These are phyloP conservation scores for Sterna hirundo DNA, from an alignment of 2,113 vertebrate species.

Conservation along the genomic window DNA sequence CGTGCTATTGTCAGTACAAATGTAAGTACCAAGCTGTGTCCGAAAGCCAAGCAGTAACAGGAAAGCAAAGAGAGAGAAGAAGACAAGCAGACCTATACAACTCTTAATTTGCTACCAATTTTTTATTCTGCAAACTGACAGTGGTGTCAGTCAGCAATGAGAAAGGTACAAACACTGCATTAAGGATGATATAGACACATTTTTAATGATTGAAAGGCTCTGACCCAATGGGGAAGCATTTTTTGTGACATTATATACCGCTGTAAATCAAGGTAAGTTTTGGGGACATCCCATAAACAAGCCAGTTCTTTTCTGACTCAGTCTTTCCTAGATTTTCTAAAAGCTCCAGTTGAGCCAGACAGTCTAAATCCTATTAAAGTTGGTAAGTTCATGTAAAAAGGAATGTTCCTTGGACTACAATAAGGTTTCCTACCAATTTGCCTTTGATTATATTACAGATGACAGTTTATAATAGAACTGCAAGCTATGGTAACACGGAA, in stretches of 20 bases:
- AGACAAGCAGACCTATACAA: neutral
- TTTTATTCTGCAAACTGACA: neutral
- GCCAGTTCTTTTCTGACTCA: neutral
- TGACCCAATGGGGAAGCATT: neutral
- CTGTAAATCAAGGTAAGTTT: neutral
- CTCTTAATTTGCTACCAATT: neutral
- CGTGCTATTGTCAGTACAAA: neutral
- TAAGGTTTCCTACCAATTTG: slow-evolving; percentile 67
- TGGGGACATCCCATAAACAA: neutral
- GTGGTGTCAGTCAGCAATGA: neutral
- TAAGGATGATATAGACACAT: neutral
- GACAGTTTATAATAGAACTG: slow-evolving; percentile 71
- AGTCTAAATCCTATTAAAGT: slow-evolving; percentile 50
- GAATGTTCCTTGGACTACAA: slow-evolving; percentile 63
- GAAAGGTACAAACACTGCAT: neutral
- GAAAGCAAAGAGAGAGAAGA: neutral
- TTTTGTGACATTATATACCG: neutral
- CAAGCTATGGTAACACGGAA: slow-evolving; percentile 58
- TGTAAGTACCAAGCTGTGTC: neutral
- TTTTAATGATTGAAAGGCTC: neutral
- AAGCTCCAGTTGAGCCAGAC: slow-evolving; percentile 17
- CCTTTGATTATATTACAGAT: slow-evolving; percentile 70
- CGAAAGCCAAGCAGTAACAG: neutral
- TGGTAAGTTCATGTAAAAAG: slow-evolving; percentile 52
- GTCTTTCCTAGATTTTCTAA: neutral